Evolutionary conservation across 23 tunicate species (phyloP), one percentile per base, ranked within the genome.

Genomic region (Ciona savignyi): DNA sequence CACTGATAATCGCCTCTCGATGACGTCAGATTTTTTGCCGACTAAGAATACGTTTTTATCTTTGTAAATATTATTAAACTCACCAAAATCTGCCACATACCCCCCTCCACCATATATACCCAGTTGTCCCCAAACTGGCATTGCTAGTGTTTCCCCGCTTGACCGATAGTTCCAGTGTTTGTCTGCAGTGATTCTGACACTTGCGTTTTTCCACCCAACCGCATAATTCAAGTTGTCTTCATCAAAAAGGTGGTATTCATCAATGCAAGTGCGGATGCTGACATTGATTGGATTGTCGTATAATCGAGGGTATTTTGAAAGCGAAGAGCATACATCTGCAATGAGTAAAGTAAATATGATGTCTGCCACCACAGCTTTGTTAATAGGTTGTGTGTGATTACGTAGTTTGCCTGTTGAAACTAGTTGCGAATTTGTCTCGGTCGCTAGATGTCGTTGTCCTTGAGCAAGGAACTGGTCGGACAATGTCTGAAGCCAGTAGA

Each of bases 41-140:
- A n/a, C n/a, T n/a, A n/a, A n/a, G n/a, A n/a, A n/a, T n/a, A n/a
- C n/a, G n/a, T n/a, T n/a, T 49, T 15, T 49, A 66, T 24, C 31
- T 27, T 27, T 6, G 23, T 23, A 23, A 64, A 21, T 6, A 20
- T 6, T 6, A 15, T 19, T 24, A 1, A 63, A 4, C 29, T 29
- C 27, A 80, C 84, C 84, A 23, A 80, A 71, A 71, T 80, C 84
- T 6, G 73, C 84, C 22, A 62, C 32, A 35, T 80, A 80, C n/a
- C 84, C 84, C 32, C 84, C 84, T 0, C 77, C 84, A 25, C 71
- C 71, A 67, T 80, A 80, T 22, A 25, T 21, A 11, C 51, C 21
- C 34, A 70, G 66, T 33, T 25, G 33, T 3, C 77, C 77, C 6
- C 70, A 25, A 1, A 27, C 71, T 25, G 77, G 77, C 33, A 62